Evolutionary conservation across 2,113 vertebrate species (phyloP).

Genomic region (Pollachius pollachius): DNA sequence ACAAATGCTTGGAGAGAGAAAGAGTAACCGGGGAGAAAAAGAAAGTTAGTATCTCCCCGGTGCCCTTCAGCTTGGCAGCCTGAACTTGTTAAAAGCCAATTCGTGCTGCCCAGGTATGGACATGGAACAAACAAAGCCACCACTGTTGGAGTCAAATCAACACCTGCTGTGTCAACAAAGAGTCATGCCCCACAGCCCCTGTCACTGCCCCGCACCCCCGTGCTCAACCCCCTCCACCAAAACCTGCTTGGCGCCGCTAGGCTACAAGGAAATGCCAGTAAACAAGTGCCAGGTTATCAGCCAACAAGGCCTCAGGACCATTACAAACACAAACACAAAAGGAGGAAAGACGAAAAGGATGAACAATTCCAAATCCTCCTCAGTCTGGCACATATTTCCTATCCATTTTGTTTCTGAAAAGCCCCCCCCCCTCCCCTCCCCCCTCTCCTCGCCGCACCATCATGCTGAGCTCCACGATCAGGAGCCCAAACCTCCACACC

Average conservation of each 20-base stretch:
- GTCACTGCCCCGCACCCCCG: constrained; percentile 10
- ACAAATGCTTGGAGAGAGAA: constrained; percentile 3
- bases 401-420: constrained; percentile 20
- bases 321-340: constrained; percentile 2
- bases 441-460: background rate
- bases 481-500: constrained; percentile 38
- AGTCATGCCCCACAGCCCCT: constrained; percentile 1
- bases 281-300: constrained; percentile 59
- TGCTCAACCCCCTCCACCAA: background rate
- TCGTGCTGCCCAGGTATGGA: constrained; percentile 34
- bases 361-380: too few relatives aligned
- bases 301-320: constrained; percentile 7
- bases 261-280: constrained; percentile 45
- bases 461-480: constrained; percentile 43
- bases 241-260: constrained; percentile 11
- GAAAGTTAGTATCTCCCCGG: constrained; percentile 34
- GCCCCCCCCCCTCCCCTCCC: too few relatives aligned
- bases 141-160: constrained; percentile 54
- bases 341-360: constrained; percentile 3
- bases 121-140: constrained; percentile 60
- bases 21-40: constrained; percentile 12
- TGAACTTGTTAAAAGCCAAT: constrained; percentile 36
- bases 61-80: constrained; percentile 52
- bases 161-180: constrained; percentile 63
- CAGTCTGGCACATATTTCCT: too few relatives aligned